Evolutionary conservation across 1,140 invertebrate genomes (phyloP).

Genomic region (Calosoma granatense): DNA sequence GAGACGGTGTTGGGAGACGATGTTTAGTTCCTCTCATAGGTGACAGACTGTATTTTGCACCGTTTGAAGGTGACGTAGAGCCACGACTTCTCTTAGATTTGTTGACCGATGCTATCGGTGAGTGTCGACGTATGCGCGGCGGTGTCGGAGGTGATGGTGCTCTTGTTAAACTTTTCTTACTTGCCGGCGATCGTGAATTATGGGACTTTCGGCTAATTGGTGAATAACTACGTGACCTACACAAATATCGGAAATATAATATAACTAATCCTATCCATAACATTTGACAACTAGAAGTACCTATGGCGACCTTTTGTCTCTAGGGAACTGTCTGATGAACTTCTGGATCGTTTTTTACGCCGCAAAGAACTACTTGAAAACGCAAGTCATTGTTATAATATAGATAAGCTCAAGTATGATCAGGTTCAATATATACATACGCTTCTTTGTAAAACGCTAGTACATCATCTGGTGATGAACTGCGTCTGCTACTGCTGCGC

Average conservation of each 20-base stretch:
- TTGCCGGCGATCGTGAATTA: slow-evolving; percentile 23
- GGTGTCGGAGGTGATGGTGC: slow-evolving; percentile 27
- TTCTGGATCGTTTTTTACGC: background rate
- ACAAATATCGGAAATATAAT: slow-evolving; percentile 12
- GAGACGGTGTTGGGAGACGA: slow-evolving; percentile 22
- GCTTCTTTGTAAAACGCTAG: slow-evolving; percentile 30
- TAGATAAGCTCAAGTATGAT: background rate
- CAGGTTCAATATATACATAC: slow-evolving; percentile 18
- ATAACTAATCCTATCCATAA: background rate
- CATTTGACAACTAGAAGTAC: background rate
- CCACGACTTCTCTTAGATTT: slow-evolving; percentile 21
- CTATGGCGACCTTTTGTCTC: background rate
- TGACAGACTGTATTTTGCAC: slow-evolving; percentile 26
- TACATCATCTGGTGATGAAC: slow-evolving; percentile 24
- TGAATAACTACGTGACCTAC: slow-evolving; percentile 33
- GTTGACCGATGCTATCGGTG: slow-evolving; percentile 22
- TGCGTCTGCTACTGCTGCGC: slow-evolving; percentile 23
- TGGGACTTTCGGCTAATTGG: slow-evolving; percentile 15
- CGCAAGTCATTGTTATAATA: background rate
- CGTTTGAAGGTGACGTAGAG: slow-evolving; percentile 26
- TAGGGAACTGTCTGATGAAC: background rate
- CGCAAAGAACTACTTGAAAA: background rate
- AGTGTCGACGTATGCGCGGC: slow-evolving; percentile 27
- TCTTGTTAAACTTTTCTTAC: slow-evolving; percentile 25
- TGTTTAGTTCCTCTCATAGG: slow-evolving; percentile 20